Evolutionary conservation across 2,888 invertebrate species (phyloP), one percentile per base, ranked within the genome.

Genomic region (Diplazon laetatorius): DNA sequence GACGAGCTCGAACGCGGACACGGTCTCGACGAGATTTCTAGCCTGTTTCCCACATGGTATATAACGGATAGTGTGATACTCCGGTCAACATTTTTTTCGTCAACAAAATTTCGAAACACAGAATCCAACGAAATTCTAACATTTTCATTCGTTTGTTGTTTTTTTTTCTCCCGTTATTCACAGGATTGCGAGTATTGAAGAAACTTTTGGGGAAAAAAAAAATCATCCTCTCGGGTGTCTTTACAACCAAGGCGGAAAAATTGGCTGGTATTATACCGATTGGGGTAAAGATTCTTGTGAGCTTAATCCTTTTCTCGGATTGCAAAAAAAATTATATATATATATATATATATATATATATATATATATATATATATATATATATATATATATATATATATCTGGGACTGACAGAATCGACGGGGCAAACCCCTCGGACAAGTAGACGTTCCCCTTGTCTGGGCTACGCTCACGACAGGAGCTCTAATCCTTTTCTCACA

Each of bases 231-330:
- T 42, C 42, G 37, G 63, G 46, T 70, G 62, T 71, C 70, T 60
- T 44, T 16, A 52, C 55, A 71, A 78, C 71, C 68, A 39, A 22
- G 50, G 55, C 35, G 20, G 39, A 55, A 39, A 78, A 75, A 78
- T 75, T 78, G 62, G 75, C 57, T 37, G 60, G 65, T 62, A 74
- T 78, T 78, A 66, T 71, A 46, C 57, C 66, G 73, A 63, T 37
- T 18, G 25, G 66, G 44, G 44, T 60, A 65, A 62, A 69, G 75
- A 55, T 50, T 75, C 66, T 66, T 30, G 75, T 55, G 63, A 59
- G 80, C 83, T 82, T 88, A 88, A 89, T 89, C 89, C 89, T 89
- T 89, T 89, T 88, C 87, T 89, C 88, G 84, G 85, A 89, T 88
- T 86, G 83, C 77, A 75, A 60, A 69, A 78, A 82, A 60, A 75